Conservation (phyloP, 2,113 vertebrate species). For the Entelurus aequoreus region DNA sequence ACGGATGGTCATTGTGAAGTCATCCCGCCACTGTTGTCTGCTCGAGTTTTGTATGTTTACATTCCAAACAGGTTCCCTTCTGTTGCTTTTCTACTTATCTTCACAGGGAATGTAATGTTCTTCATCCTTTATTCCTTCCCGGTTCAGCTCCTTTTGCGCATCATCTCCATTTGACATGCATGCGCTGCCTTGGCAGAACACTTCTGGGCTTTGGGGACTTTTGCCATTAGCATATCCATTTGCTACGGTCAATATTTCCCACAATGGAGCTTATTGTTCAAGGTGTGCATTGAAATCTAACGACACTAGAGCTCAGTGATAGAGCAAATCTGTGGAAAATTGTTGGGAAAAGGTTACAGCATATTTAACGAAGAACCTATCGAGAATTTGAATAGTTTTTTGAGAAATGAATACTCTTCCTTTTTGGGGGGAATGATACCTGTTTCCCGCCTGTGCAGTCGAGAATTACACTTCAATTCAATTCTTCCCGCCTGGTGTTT, state of each 20-base stretch:
- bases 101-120: slow-evolving; percentile 9
- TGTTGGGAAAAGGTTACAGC: slow-evolving; percentile 12
- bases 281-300: slow-evolving; percentile 42
- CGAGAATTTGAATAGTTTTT: slow-evolving; percentile 17
- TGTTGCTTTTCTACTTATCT: slow-evolving; percentile 16
- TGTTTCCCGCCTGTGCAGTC: too few species aligned
- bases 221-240: slow-evolving; percentile 58
- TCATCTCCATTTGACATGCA: slow-evolving; percentile 11
- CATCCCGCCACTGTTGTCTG: too few species aligned
- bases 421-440: too few species aligned
- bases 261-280: slow-evolving; percentile 33
- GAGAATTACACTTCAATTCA: too few species aligned
- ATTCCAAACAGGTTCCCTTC: not conserved
- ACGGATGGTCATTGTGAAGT: not conserved
- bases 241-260: slow-evolving; percentile 52
- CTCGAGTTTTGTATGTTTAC: not conserved
- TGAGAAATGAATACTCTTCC: too few species aligned
- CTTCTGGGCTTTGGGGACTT: slow-evolving; percentile 40
- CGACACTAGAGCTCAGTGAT: slow-evolving; percentile 26
- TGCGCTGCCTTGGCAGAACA: slow-evolving; percentile 6
- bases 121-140: not conserved
- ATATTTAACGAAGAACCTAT: slow-evolving; percentile 27
- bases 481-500: slow-evolving; percentile 2
- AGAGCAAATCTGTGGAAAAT: slow-evolving; percentile 25
- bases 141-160: not conserved